Base-by-base conservation (phyloP, 2,797 vertebrate genomes). In the Alauda arvensis region DNA sequence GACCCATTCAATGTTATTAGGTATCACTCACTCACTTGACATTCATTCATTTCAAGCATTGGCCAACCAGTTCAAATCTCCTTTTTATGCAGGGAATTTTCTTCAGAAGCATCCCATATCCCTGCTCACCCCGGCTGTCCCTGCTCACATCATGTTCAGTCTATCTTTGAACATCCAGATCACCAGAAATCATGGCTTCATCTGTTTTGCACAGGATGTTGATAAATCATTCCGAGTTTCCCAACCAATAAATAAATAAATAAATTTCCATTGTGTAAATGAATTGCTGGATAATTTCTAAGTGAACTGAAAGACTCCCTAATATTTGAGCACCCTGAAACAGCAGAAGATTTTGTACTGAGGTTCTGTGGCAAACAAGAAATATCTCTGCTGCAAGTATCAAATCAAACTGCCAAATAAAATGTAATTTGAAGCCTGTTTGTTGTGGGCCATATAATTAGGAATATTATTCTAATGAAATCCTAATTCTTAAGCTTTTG, bases 381-480 rank as follows among this genome's bases (percentile, higher is more conserved):
- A 90, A 75, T 65, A 70, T 84, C 71, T 87, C 52, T 76, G 84
- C 71, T 12, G 10, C 59, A 91, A 95, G 91, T 67, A 93, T 29
- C 66, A 82, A 93, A 83, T n/a, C 43, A 91, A 97, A 94, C 71
- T 87, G 79, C 65, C 82, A 94, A 93, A 91, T 85, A 94, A 95
- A 96, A 94, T 78, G 12, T 60, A 91, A 91, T 85, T 76, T 86
- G 76, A 94, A 92, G 53, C 84, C 84, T 87, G 89, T 94, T 96
- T 94, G 85, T 89, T 93, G 55, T 69, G 87, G 91, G 87, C 94
- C 88, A 93, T 95, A 90, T 93, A 96, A 95, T 92, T 57, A 40
- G 46, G 83, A 92, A 91, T 94, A 89, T 89, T 67, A 40, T 89
- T 95, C 95, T 93, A 96, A 93, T 92, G 96, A 94, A 89, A 71